Conservation (phyloP, 2,797 vertebrate genomes). For the Lepilemur septentrionalis region DNA sequence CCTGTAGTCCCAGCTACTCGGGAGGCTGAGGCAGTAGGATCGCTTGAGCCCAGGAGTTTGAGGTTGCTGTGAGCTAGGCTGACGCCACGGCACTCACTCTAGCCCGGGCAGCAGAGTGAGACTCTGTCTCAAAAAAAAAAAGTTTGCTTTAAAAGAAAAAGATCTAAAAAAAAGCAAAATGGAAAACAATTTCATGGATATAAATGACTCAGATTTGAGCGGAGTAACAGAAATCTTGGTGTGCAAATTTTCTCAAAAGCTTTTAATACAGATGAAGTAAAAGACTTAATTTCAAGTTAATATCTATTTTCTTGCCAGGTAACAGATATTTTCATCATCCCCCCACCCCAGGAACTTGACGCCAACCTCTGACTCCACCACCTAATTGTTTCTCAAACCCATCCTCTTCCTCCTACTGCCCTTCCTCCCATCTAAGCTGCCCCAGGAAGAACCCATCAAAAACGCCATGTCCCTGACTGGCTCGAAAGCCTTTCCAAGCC, state of each 20-base stretch:
- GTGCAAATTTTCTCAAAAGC: background rate
- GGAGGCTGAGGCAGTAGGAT: too few species aligned
- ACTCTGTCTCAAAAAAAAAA: background rate
- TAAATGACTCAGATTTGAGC: background rate
- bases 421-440: background rate
- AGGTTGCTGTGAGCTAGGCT: too few species aligned
- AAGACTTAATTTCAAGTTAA: background rate
- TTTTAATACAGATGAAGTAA: background rate
- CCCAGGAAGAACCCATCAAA: background rate
- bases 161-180: background rate
- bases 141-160: background rate
- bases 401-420: background rate
- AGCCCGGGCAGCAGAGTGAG: too few species aligned
- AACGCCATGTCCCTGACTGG: background rate
- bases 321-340: background rate
- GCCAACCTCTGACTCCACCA: background rate
- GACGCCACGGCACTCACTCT: too few species aligned
- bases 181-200: background rate
- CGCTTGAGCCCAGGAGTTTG: too few species aligned
- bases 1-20: too few species aligned
- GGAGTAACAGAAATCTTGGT: background rate
- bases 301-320: background rate
- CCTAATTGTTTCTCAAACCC: background rate
- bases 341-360: background rate
- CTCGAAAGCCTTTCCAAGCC: background rate